Percentiles rank a stretch among this genome's conserved stretches.
phyloP scores from a whole-genome alignment of 2,797 vertebrate species.

The Mus caroli region DNA sequence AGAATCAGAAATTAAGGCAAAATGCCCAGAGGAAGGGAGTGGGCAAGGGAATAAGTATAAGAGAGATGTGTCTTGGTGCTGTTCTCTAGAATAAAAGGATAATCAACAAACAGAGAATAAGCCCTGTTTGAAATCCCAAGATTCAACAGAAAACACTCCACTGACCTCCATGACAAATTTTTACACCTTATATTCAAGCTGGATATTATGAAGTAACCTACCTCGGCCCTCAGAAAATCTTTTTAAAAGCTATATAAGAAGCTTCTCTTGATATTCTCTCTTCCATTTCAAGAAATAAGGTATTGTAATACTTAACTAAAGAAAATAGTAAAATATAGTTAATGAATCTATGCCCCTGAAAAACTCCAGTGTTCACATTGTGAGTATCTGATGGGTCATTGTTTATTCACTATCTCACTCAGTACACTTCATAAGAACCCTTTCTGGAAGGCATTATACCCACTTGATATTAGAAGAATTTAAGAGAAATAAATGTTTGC shows the following conservation, averaged over 20 bases:
- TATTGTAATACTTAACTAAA: background rate
- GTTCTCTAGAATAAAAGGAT: background rate
- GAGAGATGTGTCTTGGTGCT: background rate
- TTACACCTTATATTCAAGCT: background rate
- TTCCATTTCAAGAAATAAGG: constrained; percentile 36
- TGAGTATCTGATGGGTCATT: background rate
- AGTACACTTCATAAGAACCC: background rate
- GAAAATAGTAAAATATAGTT: background rate
- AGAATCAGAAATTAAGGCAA: background rate
- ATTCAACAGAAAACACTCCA: background rate
- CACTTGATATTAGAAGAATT: background rate
- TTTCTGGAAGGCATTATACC: background rate
- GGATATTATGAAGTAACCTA: background rate
- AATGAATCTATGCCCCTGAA: background rate
- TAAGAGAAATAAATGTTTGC: background rate
- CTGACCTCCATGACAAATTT: background rate
- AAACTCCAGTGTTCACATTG: background rate
- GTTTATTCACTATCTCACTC: background rate
- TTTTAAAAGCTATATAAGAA: background rate
- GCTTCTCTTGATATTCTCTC: background rate
- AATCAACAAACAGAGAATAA: background rate
- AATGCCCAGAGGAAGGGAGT: background rate
- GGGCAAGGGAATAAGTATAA: background rate
- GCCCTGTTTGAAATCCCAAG: background rate
- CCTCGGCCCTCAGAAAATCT: background rate